Conservation (phyloP, 2,797 vertebrate species). For the Chelmon rostratus region DNA sequence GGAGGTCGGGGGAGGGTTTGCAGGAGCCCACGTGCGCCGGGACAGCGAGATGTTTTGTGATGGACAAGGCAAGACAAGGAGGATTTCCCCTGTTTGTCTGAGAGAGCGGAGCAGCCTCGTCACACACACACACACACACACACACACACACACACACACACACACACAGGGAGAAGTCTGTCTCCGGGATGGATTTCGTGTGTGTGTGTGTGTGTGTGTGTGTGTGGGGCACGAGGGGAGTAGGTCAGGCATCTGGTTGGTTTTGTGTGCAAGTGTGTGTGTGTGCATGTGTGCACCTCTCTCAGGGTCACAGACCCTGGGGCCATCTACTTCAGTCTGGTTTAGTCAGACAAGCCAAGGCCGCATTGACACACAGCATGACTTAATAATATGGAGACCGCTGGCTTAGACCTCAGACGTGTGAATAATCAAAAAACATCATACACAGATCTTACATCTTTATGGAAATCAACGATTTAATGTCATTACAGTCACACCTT, state of each 20-base stretch:
- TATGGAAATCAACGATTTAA: slow-evolving; percentile 72
- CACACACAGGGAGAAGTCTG: slow-evolving; percentile 57
- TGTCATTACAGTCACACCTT: slow-evolving; percentile 74
- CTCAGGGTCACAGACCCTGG: slow-evolving; percentile 76
- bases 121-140: slow-evolving; percentile 59
- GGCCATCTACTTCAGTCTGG: slow-evolving; percentile 73
- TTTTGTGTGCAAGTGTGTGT: slow-evolving; percentile 47
- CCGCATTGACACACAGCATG: slow-evolving; percentile 74
- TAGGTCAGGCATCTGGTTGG: slow-evolving; percentile 60
- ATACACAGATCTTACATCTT: slow-evolving; percentile 53
- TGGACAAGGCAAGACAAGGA: slow-evolving; percentile 84
- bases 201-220: slow-evolving; percentile 14
- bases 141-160: slow-evolving; percentile 48
- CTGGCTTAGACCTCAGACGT: slow-evolving; percentile 40
- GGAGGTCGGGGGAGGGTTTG: slow-evolving; percentile 48
- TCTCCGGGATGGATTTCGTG: slow-evolving; percentile 68
- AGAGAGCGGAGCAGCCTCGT: slow-evolving; percentile 59
- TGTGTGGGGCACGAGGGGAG: slow-evolving; percentile 50
- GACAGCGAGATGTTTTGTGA: slow-evolving; percentile 77
- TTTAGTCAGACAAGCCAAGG: slow-evolving; percentile 78
- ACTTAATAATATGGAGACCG: slow-evolving; percentile 72
- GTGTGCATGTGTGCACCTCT: slow-evolving; percentile 30
- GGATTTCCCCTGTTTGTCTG: slow-evolving; percentile 88
- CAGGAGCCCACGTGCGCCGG: slow-evolving; percentile 67
- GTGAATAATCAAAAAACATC: slow-evolving; percentile 52